These are phyloP conservation scores for Drosophila baimaii DNA, from an alignment of 1,140 invertebrate species.

Conservation along the genomic window DNA sequence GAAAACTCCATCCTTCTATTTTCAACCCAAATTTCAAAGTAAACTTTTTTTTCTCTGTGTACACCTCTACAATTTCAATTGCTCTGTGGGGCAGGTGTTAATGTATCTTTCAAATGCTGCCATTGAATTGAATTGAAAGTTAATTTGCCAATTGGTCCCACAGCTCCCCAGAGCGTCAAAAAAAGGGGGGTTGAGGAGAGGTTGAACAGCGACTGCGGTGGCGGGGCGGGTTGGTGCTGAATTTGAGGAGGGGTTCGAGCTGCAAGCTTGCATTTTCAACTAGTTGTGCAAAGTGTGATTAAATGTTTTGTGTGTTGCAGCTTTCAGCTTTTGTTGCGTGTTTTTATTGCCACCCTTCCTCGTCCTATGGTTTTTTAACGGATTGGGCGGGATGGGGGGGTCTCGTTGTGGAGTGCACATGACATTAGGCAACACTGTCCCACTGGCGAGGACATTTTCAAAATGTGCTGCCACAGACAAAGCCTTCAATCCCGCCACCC, in stretches of 20 bases:
- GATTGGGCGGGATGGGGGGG: no score
- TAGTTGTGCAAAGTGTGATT: conserved; percentile 78
- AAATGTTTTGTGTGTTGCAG: conserved; percentile 72
- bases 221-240: not conserved
- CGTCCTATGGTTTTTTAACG: conserved; percentile 5
- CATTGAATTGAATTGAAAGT: conserved; percentile 80
- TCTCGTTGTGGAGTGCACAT: conserved; percentile 49
- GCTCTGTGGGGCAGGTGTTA: conserved; percentile 74
- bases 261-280: conserved; percentile 65
- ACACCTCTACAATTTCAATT: conserved; percentile 52
- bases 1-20: not conserved
- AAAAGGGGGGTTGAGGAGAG: conserved; percentile 7
- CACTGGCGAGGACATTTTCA: conserved; percentile 59
- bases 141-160: conserved; percentile 75
- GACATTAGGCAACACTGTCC: conserved; percentile 66
- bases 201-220: not conserved
- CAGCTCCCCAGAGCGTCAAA: conserved; percentile 23
- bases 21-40: not conserved
- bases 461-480: conserved; percentile 76
- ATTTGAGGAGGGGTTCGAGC: conserved; percentile 7
- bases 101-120: conserved; percentile 73
- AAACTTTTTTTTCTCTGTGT: not conserved
- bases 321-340: conserved; percentile 79
- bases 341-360: conserved; percentile 68
- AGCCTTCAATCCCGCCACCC: conserved; percentile 43